phyloP scores from a whole-genome alignment of 2,888 invertebrate species.

The Orgyia antiqua region DNA sequence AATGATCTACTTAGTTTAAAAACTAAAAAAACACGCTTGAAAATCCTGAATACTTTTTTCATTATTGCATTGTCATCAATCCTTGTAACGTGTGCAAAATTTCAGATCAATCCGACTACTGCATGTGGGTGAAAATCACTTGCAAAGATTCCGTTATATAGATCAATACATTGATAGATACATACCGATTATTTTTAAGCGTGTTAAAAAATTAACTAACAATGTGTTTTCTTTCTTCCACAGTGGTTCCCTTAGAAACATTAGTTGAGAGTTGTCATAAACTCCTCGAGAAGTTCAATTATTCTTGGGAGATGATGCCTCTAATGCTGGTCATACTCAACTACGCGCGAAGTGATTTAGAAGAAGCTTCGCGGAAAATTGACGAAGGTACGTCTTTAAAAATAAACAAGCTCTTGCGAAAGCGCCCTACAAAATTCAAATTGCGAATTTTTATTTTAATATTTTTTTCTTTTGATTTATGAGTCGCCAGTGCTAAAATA shows the following conservation, averaged over 20 bases:
- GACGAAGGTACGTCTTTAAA: slow-evolving; percentile 80
- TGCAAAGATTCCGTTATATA: too few species aligned
- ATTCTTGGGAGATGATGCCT: slow-evolving; percentile 89
- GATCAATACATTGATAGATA: too few species aligned
- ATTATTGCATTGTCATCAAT: too few species aligned
- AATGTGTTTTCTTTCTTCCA: slow-evolving; percentile 25
- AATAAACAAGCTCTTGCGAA: slow-evolving; percentile 13
- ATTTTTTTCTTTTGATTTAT: too few species aligned
- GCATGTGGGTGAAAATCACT: too few species aligned
- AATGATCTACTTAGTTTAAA: too few species aligned
- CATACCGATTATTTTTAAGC: too few species aligned
- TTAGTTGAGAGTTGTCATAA: slow-evolving; percentile 86
- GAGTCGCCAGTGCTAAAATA: neutral
- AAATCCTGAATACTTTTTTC: too few species aligned
- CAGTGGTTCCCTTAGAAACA: slow-evolving; percentile 68
- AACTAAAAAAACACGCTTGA: too few species aligned
- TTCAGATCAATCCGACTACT: too few species aligned
- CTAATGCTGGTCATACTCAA: slow-evolving; percentile 88
- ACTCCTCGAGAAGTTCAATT: slow-evolving; percentile 85
- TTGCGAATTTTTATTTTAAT: neutral
- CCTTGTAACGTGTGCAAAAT: too few species aligned
- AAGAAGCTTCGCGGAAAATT: slow-evolving; percentile 86
- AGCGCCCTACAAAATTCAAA: neutral
- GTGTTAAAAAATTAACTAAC: too few species aligned
- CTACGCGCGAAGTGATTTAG: slow-evolving; percentile 84